Evolutionary conservation across 2,113 vertebrate genomes (phyloP).

Genomic region (Cranoglanis bouderius): DNA sequence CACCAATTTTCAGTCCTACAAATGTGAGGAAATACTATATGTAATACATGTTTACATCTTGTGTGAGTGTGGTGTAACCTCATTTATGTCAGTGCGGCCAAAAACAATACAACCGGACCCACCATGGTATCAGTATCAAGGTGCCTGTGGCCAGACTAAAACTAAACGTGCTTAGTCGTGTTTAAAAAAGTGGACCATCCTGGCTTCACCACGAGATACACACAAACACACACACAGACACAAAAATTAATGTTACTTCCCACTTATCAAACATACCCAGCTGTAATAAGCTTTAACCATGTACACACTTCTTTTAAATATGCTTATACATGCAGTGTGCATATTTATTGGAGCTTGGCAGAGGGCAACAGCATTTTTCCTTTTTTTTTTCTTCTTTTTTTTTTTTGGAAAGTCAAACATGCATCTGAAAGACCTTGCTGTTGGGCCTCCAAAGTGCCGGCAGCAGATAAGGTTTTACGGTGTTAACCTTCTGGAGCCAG

Average conservation of each 20-base stretch:
- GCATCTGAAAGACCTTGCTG: slow-evolving; percentile 82
- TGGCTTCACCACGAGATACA: slow-evolving; percentile 5
- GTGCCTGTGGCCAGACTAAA: too few species aligned
- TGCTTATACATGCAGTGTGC: slow-evolving; percentile 42
- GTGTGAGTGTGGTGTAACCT: background rate
- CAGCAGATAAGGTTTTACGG: slow-evolving; percentile 87
- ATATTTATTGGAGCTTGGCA: slow-evolving; percentile 65
- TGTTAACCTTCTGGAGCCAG: slow-evolving; percentile 78
- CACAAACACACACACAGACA: slow-evolving; percentile 16
- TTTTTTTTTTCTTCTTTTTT: slow-evolving; percentile 25
- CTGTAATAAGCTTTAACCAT: slow-evolving; percentile 23
- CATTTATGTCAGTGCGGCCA: background rate
- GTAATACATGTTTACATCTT: background rate
- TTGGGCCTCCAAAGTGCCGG: slow-evolving; percentile 80
- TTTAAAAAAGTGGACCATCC: slow-evolving; percentile 49
- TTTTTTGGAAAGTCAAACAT: slow-evolving; percentile 78
- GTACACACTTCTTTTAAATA: slow-evolving; percentile 58
- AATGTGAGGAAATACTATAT: background rate
- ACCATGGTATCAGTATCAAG: background rate
- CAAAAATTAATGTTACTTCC: slow-evolving; percentile 34
- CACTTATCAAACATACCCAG: slow-evolving; percentile 43
- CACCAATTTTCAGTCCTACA: background rate
- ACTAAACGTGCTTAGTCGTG: background rate
- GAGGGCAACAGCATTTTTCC: slow-evolving; percentile 72
- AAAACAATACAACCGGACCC: background rate